Percentiles rank a stretch among this genome's conserved stretches.
Evolutionary conservation across 2,888 invertebrate genomes (phyloP).

Genomic region (Acrobasis repandana): DNA sequence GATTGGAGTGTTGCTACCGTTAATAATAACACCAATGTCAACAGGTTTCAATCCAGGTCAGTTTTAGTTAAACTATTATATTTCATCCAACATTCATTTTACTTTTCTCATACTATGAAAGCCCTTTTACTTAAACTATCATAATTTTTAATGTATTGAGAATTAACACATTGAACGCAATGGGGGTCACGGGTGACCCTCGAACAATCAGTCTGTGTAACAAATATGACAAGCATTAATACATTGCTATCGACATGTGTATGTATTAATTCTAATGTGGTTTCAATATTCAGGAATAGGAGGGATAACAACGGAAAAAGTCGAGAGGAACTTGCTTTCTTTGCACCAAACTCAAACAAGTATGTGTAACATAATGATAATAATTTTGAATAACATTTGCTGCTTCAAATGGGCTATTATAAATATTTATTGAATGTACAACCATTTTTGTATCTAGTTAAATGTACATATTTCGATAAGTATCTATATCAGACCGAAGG

Average conservation of each 20-base stretch:
- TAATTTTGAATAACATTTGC: constrained; percentile 43
- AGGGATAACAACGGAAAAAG: constrained; percentile 74
- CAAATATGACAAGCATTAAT: too few relatives aligned
- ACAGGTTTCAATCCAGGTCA: constrained; percentile 73
- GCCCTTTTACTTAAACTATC: background rate
- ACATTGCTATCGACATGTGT: background rate
- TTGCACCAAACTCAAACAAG: constrained; percentile 75
- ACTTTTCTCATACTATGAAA: background rate
- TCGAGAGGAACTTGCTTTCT: constrained; percentile 69
- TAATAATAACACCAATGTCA: constrained; percentile 64
- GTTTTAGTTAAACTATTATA: constrained; percentile 37
- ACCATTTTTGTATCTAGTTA: constrained; percentile 15
- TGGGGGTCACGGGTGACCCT: too few relatives aligned
- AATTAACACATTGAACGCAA: too few relatives aligned
- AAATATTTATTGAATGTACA: constrained; percentile 56
- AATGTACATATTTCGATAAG: constrained; percentile 43
- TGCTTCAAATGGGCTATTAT: constrained; percentile 46
- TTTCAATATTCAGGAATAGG: constrained; percentile 74
- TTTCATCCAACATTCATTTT: constrained; percentile 15
- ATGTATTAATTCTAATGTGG: constrained; percentile 23
- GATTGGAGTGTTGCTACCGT: constrained; percentile 78
- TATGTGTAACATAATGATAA: constrained; percentile 61
- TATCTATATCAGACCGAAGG: constrained; percentile 45
- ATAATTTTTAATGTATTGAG: background rate
- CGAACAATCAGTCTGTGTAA: too few relatives aligned